Conservation (phyloP, 2,888 invertebrate genomes). For the Caenorhabditis macrosperma region DNA sequence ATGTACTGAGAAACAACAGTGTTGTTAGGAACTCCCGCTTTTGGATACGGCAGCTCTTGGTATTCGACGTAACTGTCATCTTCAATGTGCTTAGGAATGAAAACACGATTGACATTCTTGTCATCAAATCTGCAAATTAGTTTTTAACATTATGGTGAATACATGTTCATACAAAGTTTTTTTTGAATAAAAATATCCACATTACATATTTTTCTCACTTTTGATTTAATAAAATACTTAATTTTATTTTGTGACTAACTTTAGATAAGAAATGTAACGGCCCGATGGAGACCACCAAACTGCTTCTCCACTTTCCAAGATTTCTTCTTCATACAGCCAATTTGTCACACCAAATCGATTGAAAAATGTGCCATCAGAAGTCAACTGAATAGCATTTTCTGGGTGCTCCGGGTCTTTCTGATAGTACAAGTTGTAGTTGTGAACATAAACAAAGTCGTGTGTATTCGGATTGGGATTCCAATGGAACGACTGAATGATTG, state of each 20-base stretch:
- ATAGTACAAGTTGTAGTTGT: conserved; percentile 67
- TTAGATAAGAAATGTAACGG: conserved; percentile 67
- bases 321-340: conserved; percentile 75
- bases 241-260: conserved; percentile 1
- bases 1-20: conserved; percentile 69
- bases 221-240: too few species aligned
- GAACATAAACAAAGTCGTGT: conserved; percentile 65
- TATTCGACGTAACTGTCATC: conserved; percentile 67
- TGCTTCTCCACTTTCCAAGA: conserved; percentile 60
- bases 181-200: too few species aligned
- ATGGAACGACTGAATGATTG: conserved; percentile 60
- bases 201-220: too few species aligned
- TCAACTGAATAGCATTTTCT: conserved; percentile 59
- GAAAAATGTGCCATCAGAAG: conserved; percentile 58
- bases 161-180: too few species aligned
- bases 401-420: conserved; percentile 67
- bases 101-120: conserved; percentile 66
- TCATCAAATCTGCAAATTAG: conserved; percentile 68
- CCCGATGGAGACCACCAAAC: conserved; percentile 74
- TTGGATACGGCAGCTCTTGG: conserved; percentile 71
- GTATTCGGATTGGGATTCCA: conserved; percentile 63
- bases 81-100: conserved; percentile 64
- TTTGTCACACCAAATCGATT: conserved; percentile 66
- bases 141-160: neutral
- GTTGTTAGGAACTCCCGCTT: conserved; percentile 70